Evolutionary conservation across 2,888 invertebrate genomes (phyloP), one percentile per base, ranked within the genome.

Genomic region (Coremacera marginata): DNA sequence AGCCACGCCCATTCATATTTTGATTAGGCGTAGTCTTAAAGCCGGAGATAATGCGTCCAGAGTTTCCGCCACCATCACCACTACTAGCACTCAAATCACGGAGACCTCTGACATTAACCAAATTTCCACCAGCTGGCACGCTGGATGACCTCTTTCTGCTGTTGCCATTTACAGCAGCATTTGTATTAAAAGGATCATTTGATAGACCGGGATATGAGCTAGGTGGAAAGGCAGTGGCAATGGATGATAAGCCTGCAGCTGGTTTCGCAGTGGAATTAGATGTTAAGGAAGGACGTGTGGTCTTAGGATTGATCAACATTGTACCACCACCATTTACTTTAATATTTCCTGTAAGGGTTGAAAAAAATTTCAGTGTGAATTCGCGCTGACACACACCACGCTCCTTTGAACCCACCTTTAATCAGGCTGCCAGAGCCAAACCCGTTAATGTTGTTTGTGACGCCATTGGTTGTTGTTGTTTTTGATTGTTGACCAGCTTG

Each of bases 321-420:
- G 84, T 85, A 16, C 84, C 86, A 25, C 85, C 84, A 31, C 85
- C 85, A 79, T 86, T 85, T n/a, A 80, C 82, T 79, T 84, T 85
- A 16, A 82, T 74, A 14, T 82, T 78, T 9, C 85, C 86, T 84
- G 63, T 37, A 80, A 78, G 51, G 63, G 68, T 22, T 49, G 1
- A 51, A 25, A 16, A 27, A 51, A 25, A 16, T 19, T 73, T 31
- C 3, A 31, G 70, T 60, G 34, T 34, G 65, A 27, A 75, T 70
- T 67, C 14, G 3, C 19, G 27, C 25, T 67, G n/a, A 37, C 52
- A 49, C 14, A 27, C 11, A 63, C 19, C 14, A 80, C 81, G 31
- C 72, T 80, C 82, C 82, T 81, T 81, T 80, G 63, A 79, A 77
- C 31, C 80, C 79, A 78, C 34, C 72, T 62, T 79, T 78, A 68